Evolutionary conservation across 2,113 vertebrate species (phyloP).

Genomic region (Globicephala melas): DNA sequence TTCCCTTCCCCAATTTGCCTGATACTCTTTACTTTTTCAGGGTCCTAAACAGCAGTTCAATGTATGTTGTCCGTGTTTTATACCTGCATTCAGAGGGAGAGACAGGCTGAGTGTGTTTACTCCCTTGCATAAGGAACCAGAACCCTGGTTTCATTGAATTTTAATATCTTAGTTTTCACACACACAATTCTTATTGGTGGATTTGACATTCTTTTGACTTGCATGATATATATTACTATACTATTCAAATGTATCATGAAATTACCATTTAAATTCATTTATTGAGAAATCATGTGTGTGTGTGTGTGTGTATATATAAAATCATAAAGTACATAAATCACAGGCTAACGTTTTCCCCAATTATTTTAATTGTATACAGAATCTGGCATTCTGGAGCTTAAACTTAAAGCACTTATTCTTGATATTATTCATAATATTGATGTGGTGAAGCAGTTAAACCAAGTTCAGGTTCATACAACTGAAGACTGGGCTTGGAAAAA

Average conservation of each 20-base stretch:
- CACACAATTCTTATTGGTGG: neutral
- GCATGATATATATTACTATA: neutral
- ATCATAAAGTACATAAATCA: neutral
- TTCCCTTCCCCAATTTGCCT: neutral
- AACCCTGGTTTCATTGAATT: neutral
- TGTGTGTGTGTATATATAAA: neutral
- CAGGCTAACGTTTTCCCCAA: neutral
- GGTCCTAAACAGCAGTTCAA: neutral
- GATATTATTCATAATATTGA: constrained; percentile 97
- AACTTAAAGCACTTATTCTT: constrained; percentile 96
- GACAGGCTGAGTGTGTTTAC: neutral
- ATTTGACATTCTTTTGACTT: neutral
- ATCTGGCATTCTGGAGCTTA: constrained; percentile 89
- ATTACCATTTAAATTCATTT: neutral
- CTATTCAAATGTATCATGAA: neutral
- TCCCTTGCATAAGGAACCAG: neutral
- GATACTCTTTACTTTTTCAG: neutral
- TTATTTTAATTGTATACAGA: constrained; percentile 80
- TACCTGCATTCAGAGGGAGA: neutral
- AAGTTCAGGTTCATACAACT: constrained; percentile 82
- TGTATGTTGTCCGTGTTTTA: neutral
- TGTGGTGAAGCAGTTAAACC: constrained; percentile 90
- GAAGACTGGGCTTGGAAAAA: constrained; percentile 96
- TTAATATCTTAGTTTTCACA: neutral
- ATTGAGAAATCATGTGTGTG: neutral